A percentile compares a stretch with the other conserved stretches of the same genome.
These are phyloP conservation scores for Lepus europaeus DNA, from an alignment of 2,113 vertebrate genomes.

Conservation along the genomic window DNA sequence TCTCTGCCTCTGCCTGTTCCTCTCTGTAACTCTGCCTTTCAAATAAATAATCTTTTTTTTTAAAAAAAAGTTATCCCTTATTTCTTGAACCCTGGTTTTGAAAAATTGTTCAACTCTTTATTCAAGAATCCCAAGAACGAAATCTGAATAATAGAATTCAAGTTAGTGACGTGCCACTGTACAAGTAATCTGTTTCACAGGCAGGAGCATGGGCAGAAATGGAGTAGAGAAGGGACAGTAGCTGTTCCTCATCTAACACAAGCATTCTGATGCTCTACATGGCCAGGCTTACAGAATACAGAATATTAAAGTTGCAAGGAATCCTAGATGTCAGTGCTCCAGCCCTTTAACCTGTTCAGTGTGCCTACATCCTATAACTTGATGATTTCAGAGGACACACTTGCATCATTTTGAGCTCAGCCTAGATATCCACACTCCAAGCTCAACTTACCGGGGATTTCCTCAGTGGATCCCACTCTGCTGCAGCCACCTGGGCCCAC, in stretches of 20 bases:
- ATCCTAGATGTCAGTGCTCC: not conserved
- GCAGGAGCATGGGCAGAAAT: constrained; percentile 14
- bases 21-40: too few relatives aligned
- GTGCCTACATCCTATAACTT: not conserved
- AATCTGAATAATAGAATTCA: constrained; percentile 39
- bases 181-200: constrained; percentile 48
- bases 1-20: too few relatives aligned
- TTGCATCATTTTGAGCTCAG: constrained; percentile 40
- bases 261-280: constrained; percentile 2
- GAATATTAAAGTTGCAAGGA: constrained; percentile 1
- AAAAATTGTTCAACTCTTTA: constrained; percentile 59
- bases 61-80: constrained; percentile 50
- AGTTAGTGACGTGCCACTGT: not conserved
- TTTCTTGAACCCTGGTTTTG: constrained; percentile 57
- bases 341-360: not conserved
- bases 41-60: not conserved
- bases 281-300: not conserved
- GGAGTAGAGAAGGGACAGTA: not conserved
- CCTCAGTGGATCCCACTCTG: constrained; percentile 15
- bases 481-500: not conserved
- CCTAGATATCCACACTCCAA: not conserved
- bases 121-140: constrained; percentile 39
- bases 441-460: not conserved
- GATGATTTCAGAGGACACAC: not conserved
- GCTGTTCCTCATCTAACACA: constrained; percentile 13